Percentiles rank a stretch among this genome's conserved stretches.
Evolutionary conservation across 2,888 invertebrate genomes (phyloP).

Genomic region (Diaprepes abbreviatus): DNA sequence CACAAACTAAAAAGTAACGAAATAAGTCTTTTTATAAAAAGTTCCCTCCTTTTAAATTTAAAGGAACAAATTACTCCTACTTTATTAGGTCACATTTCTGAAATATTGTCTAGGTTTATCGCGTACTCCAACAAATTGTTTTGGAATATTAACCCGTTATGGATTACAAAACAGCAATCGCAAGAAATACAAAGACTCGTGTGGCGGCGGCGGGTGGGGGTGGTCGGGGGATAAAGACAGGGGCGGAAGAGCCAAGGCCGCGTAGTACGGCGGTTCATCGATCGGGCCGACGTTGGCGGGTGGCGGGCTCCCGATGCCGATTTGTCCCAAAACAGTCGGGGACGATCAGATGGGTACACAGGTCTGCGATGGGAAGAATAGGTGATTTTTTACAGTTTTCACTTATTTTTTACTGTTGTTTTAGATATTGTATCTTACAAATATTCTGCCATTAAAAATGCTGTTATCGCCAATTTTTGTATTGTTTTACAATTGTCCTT

Average conservation of each 20-base stretch:
- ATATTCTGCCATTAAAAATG: too few species aligned
- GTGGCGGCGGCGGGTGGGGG: constrained; percentile 22
- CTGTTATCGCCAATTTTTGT: too few species aligned
- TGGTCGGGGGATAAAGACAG: constrained; percentile 8
- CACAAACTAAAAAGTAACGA: too few species aligned
- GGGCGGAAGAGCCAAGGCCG: constrained; percentile 40
- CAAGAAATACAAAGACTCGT: constrained; percentile 31
- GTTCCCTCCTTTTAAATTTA: too few species aligned
- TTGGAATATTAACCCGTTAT: constrained; percentile 1
- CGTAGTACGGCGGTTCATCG: constrained; percentile 46
- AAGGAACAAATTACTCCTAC: too few species aligned
- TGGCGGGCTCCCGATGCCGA: constrained; percentile 19
- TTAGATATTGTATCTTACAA: too few species aligned
- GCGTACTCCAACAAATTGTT: background rate
- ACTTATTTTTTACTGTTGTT: too few species aligned
- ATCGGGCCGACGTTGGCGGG: constrained; percentile 27
- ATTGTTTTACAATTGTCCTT: too few species aligned
- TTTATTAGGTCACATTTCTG: background rate
- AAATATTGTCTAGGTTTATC: background rate
- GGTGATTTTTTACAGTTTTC: too few species aligned
- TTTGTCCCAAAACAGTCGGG: constrained; percentile 10
- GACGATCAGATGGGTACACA: background rate
- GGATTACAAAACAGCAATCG: constrained; percentile 29
- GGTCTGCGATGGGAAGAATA: too few species aligned
- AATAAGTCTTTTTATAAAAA: too few species aligned